phyloP scores from a whole-genome alignment of 2,888 invertebrate species.

The Cabera pusaria region DNA sequence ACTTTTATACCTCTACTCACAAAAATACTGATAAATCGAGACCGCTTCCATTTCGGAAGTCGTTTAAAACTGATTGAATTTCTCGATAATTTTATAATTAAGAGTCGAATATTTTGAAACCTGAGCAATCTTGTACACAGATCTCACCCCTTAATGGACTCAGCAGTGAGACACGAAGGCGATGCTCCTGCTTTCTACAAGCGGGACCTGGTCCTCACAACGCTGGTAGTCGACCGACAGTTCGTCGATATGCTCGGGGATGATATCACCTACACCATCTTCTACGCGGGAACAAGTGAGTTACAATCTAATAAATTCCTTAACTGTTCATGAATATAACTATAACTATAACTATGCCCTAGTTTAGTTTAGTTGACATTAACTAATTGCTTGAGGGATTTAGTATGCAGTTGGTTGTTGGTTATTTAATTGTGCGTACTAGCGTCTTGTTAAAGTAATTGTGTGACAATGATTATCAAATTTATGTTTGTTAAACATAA shows the following conservation, averaged over 20 bases:
- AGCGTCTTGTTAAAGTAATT: not conserved
- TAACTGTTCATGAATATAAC: not conserved
- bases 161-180: conserved; percentile 85
- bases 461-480: too few relatives aligned
- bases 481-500: too few relatives aligned
- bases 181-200: conserved; percentile 85
- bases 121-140: too few relatives aligned
- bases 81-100: too few relatives aligned
- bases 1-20: too few relatives aligned
- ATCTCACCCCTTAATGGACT: conserved; percentile 89
- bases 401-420: not conserved
- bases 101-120: too few relatives aligned
- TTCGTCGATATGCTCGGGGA: conserved; percentile 80
- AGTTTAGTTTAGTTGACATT: conserved; percentile 1
- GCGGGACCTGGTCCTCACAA: conserved; percentile 84
- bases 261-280: conserved; percentile 82
- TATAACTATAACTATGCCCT: not conserved
- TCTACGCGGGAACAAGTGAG: conserved; percentile 85
- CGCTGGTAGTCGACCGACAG: conserved; percentile 84
- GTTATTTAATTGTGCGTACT: not conserved
- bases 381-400: conserved; percentile 1
- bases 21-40: too few relatives aligned
- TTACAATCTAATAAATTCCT: conserved; percentile 23
- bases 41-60: too few relatives aligned
- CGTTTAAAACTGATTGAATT: too few relatives aligned